Evolutionary conservation across 1,140 invertebrate genomes (phyloP).

Genomic region (Coptotermes formosanus): DNA sequence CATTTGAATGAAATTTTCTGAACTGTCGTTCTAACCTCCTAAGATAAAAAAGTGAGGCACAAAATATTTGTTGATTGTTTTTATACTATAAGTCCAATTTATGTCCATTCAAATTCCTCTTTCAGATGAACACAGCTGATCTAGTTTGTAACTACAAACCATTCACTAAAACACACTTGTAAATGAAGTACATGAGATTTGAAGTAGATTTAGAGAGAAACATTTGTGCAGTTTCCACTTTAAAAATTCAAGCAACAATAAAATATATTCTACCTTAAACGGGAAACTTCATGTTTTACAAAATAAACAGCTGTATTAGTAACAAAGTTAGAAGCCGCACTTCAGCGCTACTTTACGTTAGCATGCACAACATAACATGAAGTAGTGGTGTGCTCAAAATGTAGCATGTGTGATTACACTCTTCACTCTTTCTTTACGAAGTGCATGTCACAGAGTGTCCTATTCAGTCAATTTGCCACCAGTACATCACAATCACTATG

Average conservation of each 20-base stretch:
- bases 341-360: background rate
- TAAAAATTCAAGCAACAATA: background rate
- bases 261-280: slow-evolving; percentile 5
- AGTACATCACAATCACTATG: too few species aligned
- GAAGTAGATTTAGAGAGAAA: slow-evolving; percentile 52
- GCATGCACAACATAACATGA: background rate
- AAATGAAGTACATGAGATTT: background rate
- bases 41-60: too few species aligned
- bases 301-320: background rate
- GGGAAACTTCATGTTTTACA: background rate
- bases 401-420: background rate
- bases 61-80: too few species aligned
- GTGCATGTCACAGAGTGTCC: background rate
- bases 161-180: background rate
- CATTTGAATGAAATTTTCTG: too few species aligned
- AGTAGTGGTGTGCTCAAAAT: background rate
- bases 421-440: background rate
- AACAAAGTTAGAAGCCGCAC: slow-evolving; percentile 11
- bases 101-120: too few species aligned
- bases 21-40: too few species aligned
- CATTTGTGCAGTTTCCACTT: slow-evolving; percentile 36
- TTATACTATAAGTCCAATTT: too few species aligned
- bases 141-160: background rate
- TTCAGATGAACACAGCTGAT: background rate
- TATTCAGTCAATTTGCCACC: background rate